Percentiles rank a stretch among this genome's conserved stretches.
Evolutionary conservation across 2,797 vertebrate genomes (phyloP).

Genomic region (Rousettus madagascariensis): DNA sequence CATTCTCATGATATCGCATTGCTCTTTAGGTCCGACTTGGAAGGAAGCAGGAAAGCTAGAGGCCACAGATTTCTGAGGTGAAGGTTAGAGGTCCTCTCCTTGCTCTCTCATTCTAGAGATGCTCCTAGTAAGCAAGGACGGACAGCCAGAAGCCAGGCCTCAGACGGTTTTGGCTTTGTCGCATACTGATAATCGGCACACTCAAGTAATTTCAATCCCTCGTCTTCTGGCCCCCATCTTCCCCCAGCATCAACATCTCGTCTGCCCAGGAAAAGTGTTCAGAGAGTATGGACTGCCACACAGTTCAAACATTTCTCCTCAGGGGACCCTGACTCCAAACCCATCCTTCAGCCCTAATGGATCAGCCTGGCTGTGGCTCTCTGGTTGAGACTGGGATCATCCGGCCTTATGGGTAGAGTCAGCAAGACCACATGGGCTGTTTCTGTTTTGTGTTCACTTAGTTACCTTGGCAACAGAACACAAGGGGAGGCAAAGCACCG

Average conservation of each 20-base stretch:
- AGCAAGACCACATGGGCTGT: slow-evolving; percentile 11
- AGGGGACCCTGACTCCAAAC: background rate
- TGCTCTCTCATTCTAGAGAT: background rate
- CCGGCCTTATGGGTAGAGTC: slow-evolving; percentile 8
- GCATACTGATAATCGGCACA: background rate
- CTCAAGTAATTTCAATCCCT: background rate
- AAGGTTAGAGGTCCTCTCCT: background rate
- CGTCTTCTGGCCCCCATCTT: background rate
- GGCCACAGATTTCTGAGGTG: background rate
- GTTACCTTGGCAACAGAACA: slow-evolving; percentile 66
- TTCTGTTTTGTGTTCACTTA: slow-evolving; percentile 46
- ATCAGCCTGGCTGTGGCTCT: slow-evolving; percentile 33
- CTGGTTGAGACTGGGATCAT: background rate
- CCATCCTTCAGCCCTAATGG: background rate
- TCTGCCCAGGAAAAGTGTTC: background rate
- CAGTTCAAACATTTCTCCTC: slow-evolving; percentile 36
- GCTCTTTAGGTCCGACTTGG: background rate
- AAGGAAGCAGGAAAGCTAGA: background rate
- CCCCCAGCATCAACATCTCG: background rate
- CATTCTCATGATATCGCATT: fast-evolving
- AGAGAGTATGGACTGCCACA: background rate
- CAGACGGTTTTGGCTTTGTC: background rate
- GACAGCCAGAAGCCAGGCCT: background rate
- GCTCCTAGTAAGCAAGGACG: background rate
- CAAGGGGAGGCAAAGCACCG: background rate